Evolutionary conservation across 1,140 invertebrate species (phyloP).

Genomic region (Drosophila novamexicana): DNA sequence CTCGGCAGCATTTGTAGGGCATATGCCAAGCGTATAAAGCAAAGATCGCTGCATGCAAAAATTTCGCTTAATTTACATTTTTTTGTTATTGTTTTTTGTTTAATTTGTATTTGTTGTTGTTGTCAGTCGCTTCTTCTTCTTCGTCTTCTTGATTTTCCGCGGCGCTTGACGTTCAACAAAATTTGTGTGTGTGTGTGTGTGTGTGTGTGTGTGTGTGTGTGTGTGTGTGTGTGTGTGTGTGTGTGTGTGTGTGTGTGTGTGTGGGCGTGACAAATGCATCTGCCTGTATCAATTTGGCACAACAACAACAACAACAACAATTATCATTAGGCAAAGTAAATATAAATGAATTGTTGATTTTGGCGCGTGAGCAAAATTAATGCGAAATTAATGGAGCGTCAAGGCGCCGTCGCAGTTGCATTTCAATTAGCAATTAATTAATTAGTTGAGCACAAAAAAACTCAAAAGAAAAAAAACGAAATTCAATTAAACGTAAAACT

Average conservation of each 20-base stretch:
- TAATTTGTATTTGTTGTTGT: conserved; percentile 6
- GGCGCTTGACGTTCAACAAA: conserved; percentile 43
- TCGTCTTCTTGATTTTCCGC: conserved; percentile 43
- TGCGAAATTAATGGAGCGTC: conserved; percentile 80
- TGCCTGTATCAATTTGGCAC: conserved; percentile 42
- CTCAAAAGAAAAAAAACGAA: conserved; percentile 16
- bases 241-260: neutral
- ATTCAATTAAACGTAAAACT: conserved; percentile 12
- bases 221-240: neutral
- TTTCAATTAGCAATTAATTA: conserved; percentile 78
- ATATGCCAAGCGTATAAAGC: conserved; percentile 6
- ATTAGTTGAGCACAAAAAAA: conserved; percentile 38
- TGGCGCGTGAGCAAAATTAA: conserved; percentile 77
- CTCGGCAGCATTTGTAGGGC: neutral
- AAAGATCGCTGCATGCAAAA: conserved; percentile 35
- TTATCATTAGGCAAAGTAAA: conserved; percentile 70
- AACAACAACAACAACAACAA: conserved; percentile 18
- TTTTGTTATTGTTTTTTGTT: neutral
- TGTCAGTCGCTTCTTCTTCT: conserved; percentile 8
- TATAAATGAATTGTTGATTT: conserved; percentile 79
- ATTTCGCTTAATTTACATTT: conserved; percentile 38
- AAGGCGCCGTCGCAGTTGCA: conserved; percentile 65
- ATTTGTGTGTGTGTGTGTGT: too few relatives aligned
- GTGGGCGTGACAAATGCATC: conserved; percentile 58
- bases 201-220: too few relatives aligned